Evolutionary conservation across 2,113 vertebrate species (phyloP), one percentile per base, ranked within the genome.

Genomic region (Castor canadensis): DNA sequence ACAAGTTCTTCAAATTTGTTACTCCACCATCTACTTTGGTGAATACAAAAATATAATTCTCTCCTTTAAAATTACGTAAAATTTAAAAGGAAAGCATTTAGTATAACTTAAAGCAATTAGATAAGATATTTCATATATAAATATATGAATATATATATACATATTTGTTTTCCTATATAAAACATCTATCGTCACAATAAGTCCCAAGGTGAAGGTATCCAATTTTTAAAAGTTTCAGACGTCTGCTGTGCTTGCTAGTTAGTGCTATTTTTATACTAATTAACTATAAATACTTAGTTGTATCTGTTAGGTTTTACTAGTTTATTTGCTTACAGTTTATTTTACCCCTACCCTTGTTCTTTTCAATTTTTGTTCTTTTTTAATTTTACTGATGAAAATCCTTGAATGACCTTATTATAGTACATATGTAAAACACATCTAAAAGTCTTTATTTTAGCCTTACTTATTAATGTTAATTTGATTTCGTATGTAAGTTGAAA

Each of bases 31-130:
- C 22, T 13, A 73, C 32, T 76, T 83, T 58, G 52, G 83, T 76
- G 76, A 76, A 22, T 30, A 91, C 6, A 73, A 93, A 93, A 83
- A 87, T 30, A 12, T 6, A 91, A 84, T 62, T 79, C 24, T 52
- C 64, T 62, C 32, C 47, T 90, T 89, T 58, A 87, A 76, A 79
- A 49, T 20, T 73, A 1, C 60, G 71, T 77, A 67, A 89, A 91
- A 92, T 83, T 17, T 71, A n/a, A 93, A 89, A 49, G 69, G 43
- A n/a, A 60, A 45, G 9, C 38, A 87, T 58, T 56, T 54, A 66
- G 8, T 32, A 20, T 69, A 67, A 82, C 47, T 73, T 22, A 82
- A 81, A 93, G 38, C 64, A 58, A 71, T 58, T 12, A 13, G 38
- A 35, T 86, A 88, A 82, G 72, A 3, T 32, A 60, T 40, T 47